A percentile compares a stretch with the other conserved stretches of the same genome.
phyloP scores from a whole-genome alignment of 2,888 invertebrate genomes.

The Cabera pusaria region DNA sequence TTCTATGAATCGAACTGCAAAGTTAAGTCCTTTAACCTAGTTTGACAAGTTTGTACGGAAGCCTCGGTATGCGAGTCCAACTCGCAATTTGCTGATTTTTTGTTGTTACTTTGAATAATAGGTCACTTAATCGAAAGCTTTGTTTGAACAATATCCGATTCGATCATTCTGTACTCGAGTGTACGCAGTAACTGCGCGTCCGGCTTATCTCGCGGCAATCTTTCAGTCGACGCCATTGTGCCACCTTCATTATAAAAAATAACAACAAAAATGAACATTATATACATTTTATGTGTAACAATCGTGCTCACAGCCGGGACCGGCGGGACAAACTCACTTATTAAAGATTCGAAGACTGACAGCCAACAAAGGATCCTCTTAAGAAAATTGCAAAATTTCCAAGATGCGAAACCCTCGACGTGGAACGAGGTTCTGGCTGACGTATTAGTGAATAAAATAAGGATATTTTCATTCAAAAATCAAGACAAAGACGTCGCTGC shows the following conservation, averaged over 20 bases:
- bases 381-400: conserved; percentile 64
- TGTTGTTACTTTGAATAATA: no score
- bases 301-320: conserved; percentile 52
- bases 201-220: conserved; percentile 62
- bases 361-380: conserved; percentile 53
- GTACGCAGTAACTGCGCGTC: conserved; percentile 53
- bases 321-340: conserved; percentile 45
- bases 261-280: conserved; percentile 57
- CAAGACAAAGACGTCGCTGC: conserved; percentile 26
- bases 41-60: no score
- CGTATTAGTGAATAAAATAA: conserved; percentile 62
- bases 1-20: no score
- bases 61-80: no score
- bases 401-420: conserved; percentile 50
- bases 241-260: conserved; percentile 48
- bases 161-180: conserved; percentile 35
- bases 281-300: conserved; percentile 49
- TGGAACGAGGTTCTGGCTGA: conserved; percentile 72
- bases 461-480: conserved; percentile 50
- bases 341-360: conserved; percentile 38
- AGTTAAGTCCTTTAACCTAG: no score
- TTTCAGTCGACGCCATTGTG: conserved; percentile 57
- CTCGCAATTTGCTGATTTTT: no score
- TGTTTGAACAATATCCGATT: no score
- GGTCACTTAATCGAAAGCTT: no score